Evolutionary conservation across 2,113 vertebrate genomes (phyloP).

Genomic region (Poicephalus gulielmi): DNA sequence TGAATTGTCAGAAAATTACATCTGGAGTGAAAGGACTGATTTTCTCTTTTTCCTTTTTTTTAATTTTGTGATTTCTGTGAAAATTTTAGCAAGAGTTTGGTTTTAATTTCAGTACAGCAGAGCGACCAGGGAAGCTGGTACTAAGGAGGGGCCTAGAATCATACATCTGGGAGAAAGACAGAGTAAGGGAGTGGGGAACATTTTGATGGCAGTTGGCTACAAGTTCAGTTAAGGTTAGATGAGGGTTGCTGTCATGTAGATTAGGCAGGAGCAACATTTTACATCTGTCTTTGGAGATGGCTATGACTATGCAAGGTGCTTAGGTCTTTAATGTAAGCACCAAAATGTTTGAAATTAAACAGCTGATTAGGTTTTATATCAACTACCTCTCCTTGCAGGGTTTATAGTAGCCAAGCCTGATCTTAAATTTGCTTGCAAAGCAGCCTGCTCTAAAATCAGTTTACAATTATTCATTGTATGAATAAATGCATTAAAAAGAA

Average conservation of each 20-base stretch:
- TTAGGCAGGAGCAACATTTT: background rate
- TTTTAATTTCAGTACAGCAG: background rate
- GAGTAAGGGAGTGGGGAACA: accelerated
- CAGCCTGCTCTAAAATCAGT: background rate
- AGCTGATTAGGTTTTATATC: background rate
- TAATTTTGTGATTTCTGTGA: background rate
- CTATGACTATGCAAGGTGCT: background rate
- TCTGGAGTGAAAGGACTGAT: background rate
- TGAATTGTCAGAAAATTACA: background rate
- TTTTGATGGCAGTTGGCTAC: background rate
- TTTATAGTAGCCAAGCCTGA: background rate
- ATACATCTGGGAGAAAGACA: background rate
- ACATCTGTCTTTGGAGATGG: background rate
- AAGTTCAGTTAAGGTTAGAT: background rate
- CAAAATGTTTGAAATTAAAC: background rate
- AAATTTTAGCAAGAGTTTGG: background rate
- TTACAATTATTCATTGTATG: background rate
- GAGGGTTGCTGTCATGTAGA: background rate
- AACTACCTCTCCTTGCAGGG: background rate
- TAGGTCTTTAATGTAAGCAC: background rate
- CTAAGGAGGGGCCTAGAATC: accelerated
- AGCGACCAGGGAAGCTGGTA: background rate
- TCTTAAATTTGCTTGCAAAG: background rate
- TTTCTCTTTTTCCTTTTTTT: too few species aligned
- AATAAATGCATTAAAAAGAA: background rate